Evolutionary conservation across 1,140 invertebrate species (phyloP), one percentile per base, ranked within the genome.

Genomic region (Drosophila grimshawi): DNA sequence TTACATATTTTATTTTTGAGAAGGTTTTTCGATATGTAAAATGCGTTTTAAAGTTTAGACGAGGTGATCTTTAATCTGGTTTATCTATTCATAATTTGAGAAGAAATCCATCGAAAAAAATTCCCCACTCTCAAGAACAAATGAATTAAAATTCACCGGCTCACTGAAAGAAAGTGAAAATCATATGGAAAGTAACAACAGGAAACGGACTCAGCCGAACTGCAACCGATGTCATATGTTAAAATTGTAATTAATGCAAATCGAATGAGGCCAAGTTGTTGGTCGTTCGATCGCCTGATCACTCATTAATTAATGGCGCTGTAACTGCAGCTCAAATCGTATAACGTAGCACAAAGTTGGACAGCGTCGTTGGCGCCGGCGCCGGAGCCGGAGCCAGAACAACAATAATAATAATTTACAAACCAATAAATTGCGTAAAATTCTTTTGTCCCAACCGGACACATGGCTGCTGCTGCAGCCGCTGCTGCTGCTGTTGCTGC

Each of bases 381-480:
- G 30, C 37, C 53, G 32, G 19, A 29, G 19, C 19, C 45, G 11
- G 29, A 46, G 48, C 39, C 35, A 30, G 48, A 66, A 19, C 48
- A 51, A 48, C 56, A 32, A 66, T 72, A 68, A 65, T 41, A 78
- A 78, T 77, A 67, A 74, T 59, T 67, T 73, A 74, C 39, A 37
- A 49, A 33, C 39, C 51, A 49, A 56, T 81, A 65, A 81, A 63
- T 59, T 64, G 48, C 81, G 52, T 79, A 27, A 65, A 69, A 71
- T 73, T 89, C 83, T 86, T 88, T 86, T 86, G 83, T 86, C 63
- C 61, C 76, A 86, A 83, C 83, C 83, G 83, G 83, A 86, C 85
- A 88, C 76, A 52, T 45, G 46, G 62, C 48, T 27, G 52, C 35
- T 61, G n/a, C 2, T 35, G n/a, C 19, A 30, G 43, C 59, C 41